Percentiles rank a stretch among this genome's conserved stretches.
Evolutionary conservation across 2,113 vertebrate genomes (phyloP).

Genomic region (Nesoenas mayeri): DNA sequence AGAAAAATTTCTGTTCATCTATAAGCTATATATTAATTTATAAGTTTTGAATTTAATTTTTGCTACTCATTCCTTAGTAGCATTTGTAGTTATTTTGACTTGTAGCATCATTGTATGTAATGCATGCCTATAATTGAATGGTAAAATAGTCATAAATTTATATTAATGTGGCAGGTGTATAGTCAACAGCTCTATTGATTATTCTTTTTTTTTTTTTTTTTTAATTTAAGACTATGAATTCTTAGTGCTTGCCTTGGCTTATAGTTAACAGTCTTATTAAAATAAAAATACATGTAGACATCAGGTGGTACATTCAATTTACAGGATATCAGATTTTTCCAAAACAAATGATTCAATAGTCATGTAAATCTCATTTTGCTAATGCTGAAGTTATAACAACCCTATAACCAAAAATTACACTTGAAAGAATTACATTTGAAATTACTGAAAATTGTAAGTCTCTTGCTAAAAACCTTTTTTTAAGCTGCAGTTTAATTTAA

Average conservation of each 20-base stretch:
- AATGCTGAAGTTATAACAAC: neutral
- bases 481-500: neutral
- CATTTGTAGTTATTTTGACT: neutral
- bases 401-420: neutral
- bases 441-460: neutral
- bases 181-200: neutral
- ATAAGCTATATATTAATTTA: neutral
- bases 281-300: neutral
- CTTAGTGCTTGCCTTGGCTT: neutral
- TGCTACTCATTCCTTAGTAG: neutral
- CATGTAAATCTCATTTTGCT: neutral
- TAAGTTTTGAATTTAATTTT: neutral
- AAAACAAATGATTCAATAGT: neutral
- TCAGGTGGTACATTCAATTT: neutral
- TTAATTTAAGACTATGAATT: neutral
- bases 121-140: neutral
- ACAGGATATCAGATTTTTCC: neutral
- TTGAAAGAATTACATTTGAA: neutral
- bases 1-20: neutral
- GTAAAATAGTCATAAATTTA: neutral
- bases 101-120: neutral
- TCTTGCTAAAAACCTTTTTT: neutral
- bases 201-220: neutral
- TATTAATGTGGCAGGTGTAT: neutral
- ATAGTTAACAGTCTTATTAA: neutral